Conservation (phyloP, 2,888 invertebrate genomes). For the Nudaria mundana region DNA sequence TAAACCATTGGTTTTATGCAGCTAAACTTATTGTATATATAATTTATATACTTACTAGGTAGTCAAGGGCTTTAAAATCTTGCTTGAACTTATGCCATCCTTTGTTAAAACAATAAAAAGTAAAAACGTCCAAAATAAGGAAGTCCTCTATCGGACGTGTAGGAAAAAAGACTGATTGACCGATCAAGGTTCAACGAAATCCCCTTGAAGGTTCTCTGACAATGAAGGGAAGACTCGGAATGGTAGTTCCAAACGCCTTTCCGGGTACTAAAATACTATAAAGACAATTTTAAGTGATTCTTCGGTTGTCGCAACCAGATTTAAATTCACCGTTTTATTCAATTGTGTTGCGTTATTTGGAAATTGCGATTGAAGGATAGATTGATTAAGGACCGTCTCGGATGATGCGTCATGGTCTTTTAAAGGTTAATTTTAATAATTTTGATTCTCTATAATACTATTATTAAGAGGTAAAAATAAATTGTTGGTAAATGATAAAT, state of each 20-base stretch:
- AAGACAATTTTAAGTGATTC: slow-evolving; percentile 11
- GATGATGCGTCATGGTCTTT: background rate
- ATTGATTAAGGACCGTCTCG: slow-evolving; percentile 1
- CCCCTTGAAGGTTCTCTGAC: slow-evolving; percentile 15
- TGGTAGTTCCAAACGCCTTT: slow-evolving; percentile 25
- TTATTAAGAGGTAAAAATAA: too few species aligned
- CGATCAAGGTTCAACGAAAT: slow-evolving; percentile 20
- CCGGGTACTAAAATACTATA: slow-evolving; percentile 16
- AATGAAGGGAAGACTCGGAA: slow-evolving; percentile 26
- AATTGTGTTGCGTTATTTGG: slow-evolving; percentile 9
- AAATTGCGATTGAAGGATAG: slow-evolving; percentile 1
- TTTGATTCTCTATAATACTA: too few species aligned
- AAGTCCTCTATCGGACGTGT: too few species aligned
- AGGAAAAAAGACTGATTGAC: slow-evolving; percentile 21
- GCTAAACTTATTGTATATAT: too few species aligned
- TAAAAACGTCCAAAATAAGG: too few species aligned
- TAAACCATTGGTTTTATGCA: too few species aligned
- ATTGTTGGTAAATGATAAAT: too few species aligned
- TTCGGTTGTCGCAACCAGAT: slow-evolving; percentile 11
- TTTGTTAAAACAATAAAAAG: too few species aligned
- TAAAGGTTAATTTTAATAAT: slow-evolving; percentile 2
- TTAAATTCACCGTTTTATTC: slow-evolving; percentile 14
- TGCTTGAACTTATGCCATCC: too few species aligned
- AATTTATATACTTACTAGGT: too few species aligned
- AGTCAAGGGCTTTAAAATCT: too few species aligned